A percentile compares a stretch with the other conserved stretches of the same genome.
These are phyloP conservation scores for Cheilosia variabilis DNA, from an alignment of 2,888 invertebrate species.

Conservation along the genomic window DNA sequence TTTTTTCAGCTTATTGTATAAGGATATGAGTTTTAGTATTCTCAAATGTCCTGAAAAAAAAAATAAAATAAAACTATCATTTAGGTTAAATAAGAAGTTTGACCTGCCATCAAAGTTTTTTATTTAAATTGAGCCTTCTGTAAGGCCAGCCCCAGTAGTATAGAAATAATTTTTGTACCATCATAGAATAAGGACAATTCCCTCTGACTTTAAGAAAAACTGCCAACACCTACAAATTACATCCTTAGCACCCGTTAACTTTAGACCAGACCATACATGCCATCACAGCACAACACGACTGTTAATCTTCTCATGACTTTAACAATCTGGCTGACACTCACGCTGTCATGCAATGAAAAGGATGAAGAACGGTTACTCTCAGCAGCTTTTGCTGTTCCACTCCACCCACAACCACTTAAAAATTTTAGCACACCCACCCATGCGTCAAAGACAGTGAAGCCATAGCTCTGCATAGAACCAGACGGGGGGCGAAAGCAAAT, in stretches of 20 bases:
- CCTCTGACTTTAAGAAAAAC: constrained; percentile 3
- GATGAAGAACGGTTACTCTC: constrained; percentile 44
- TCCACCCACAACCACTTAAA: constrained; percentile 32
- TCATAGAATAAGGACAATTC: too few relatives aligned
- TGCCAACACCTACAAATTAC: constrained; percentile 11
- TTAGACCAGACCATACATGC: constrained; percentile 7
- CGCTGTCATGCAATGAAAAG: constrained; percentile 46
- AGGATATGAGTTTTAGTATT: too few relatives aligned
- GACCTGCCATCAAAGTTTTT: too few relatives aligned
- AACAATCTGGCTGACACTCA: constrained; percentile 66
- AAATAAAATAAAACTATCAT: too few relatives aligned
- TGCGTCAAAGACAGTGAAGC: constrained; percentile 33
- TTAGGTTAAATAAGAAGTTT: not conserved
- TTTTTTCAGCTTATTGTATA: not conserved
- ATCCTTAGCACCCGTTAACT: constrained; percentile 15
- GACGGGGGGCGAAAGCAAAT: not conserved
- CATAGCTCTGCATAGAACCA: not conserved
- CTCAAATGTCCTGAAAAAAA: too few relatives aligned
- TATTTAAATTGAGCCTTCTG: too few relatives aligned
- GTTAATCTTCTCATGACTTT: constrained; percentile 60
- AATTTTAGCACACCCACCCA: constrained; percentile 23
- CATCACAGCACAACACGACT: constrained; percentile 31
- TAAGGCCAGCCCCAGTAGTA: too few relatives aligned
- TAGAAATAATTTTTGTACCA: too few relatives aligned
- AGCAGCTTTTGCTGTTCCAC: constrained; percentile 17